Conservation (phyloP, 2,797 vertebrate species). For the Ataeniobius toweri region DNA sequence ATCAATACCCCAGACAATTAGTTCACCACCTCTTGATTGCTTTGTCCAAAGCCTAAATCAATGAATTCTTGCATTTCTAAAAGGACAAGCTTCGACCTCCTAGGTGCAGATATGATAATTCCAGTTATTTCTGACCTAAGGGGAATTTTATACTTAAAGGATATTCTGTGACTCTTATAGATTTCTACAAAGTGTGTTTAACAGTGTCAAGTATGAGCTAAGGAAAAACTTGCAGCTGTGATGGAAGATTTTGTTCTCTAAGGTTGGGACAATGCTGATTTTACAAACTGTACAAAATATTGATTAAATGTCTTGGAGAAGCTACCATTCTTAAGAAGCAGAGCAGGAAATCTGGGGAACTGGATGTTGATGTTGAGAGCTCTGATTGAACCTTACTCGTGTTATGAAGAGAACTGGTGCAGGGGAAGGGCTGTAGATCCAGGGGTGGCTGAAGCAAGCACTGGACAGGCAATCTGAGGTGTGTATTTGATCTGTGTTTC, state of each 20-base stretch:
- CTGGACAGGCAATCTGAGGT: too few species aligned
- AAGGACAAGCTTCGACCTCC: constrained; percentile 2
- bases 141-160: neutral
- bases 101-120: neutral
- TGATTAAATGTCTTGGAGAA: neutral
- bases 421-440: too few species aligned
- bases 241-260: neutral
- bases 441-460: too few species aligned
- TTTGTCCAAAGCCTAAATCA: constrained; percentile 46
- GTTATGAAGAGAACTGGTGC: too few species aligned
- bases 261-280: neutral
- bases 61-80: constrained; percentile 33
- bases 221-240: neutral
- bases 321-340: neutral
- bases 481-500: too few species aligned
- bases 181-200: neutral
- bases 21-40: constrained; percentile 56
- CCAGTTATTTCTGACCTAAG: constrained; percentile 1
- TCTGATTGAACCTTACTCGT: too few species aligned
- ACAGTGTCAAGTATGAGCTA: neutral
- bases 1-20: constrained; percentile 50
- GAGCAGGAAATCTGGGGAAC: neutral
- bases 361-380: neutral
- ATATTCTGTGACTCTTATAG: neutral
- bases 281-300: neutral